A percentile compares a stretch with the other conserved stretches of the same genome.
Conservation (phyloP, 2,888 invertebrate species). For the Dione vanillae region DNA sequence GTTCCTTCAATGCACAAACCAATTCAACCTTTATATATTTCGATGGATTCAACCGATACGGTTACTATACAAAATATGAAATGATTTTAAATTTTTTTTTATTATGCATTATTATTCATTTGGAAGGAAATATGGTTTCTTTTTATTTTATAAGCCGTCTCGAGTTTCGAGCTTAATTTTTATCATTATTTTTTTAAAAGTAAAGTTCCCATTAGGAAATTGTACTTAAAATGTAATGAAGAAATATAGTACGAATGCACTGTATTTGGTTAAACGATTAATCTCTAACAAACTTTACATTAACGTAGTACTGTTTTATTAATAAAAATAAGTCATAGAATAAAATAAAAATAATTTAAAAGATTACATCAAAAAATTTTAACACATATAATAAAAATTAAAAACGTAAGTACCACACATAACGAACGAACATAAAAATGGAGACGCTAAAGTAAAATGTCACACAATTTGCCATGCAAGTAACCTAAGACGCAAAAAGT, state of each 20-base stretch:
- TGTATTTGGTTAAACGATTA: background rate
- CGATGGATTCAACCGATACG: slow-evolving; percentile 25
- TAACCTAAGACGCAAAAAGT: slow-evolving; percentile 36
- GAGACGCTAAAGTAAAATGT: slow-evolving; percentile 26
- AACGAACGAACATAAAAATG: slow-evolving; percentile 14
- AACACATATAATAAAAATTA: background rate
- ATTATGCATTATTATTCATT: slow-evolving; percentile 20
- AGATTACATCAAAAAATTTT: background rate
- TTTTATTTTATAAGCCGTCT: slow-evolving; percentile 26
- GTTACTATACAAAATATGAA: slow-evolving; percentile 31
- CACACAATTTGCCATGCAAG: slow-evolving; percentile 31
- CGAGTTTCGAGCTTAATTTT: slow-evolving; percentile 6
- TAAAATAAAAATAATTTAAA: background rate
- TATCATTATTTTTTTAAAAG: slow-evolving; percentile 7
- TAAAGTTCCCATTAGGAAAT: slow-evolving; percentile 15
- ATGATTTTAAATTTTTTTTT: slow-evolving; percentile 16
- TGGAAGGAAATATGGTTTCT: slow-evolving; percentile 22
- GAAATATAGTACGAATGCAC: background rate
- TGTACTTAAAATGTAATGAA: background rate
- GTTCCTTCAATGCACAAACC: slow-evolving; percentile 27
- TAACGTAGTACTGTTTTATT: background rate
- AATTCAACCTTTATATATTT: slow-evolving; percentile 29
- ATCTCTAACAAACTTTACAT: background rate
- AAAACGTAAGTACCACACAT: slow-evolving; percentile 4
- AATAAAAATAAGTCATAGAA: background rate